A percentile compares a stretch with the other conserved stretches of the same genome.
Conservation (phyloP, 2,113 vertebrate genomes). For the Eidolon helvum region DNA sequence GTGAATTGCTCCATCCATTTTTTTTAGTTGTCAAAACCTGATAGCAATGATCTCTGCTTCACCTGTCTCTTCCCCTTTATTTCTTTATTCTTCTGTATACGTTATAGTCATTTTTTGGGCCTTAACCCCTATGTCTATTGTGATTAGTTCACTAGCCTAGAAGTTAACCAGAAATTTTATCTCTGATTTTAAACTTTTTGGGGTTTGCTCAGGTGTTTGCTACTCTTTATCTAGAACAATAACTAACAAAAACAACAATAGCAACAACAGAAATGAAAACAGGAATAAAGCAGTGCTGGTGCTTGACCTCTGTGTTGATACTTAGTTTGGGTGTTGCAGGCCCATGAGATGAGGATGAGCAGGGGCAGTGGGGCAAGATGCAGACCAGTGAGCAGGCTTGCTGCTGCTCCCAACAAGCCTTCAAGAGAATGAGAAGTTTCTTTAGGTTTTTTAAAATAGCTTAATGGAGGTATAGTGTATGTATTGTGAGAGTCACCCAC, state of each 20-base stretch:
- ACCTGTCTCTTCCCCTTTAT: neutral
- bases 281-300: neutral
- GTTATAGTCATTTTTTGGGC: neutral
- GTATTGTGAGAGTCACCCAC: neutral
- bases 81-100: neutral
- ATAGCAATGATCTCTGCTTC: neutral
- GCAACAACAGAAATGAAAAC: neutral
- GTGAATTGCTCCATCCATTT: neutral
- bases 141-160: neutral
- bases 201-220: neutral
- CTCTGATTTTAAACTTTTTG: neutral
- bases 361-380: neutral
- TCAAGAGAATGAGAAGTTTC: neutral
- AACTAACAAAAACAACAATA: neutral
- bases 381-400: neutral
- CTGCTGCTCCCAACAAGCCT: neutral
- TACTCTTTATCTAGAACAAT: neutral
- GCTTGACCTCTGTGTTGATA: neutral
- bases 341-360: neutral
- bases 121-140: neutral
- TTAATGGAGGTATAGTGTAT: neutral
- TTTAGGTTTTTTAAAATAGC: neutral
- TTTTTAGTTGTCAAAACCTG: neutral
- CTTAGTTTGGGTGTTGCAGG: neutral
- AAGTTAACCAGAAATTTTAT: neutral